phyloP scores from a whole-genome alignment of 2,888 invertebrate genomes.

The Oligia strigilis region DNA sequence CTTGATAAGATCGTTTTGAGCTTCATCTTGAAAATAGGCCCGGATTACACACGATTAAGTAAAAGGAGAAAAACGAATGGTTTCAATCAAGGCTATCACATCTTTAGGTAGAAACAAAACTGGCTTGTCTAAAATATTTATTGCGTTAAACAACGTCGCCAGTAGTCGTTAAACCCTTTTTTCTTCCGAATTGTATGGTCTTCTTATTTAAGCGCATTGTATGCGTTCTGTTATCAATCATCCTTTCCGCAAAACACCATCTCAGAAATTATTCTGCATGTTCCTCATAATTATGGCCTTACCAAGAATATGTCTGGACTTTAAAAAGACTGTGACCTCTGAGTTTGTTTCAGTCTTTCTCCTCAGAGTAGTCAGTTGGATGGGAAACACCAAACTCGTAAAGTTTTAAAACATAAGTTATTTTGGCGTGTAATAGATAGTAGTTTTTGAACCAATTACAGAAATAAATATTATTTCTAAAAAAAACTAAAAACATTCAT shows the following conservation, averaged over 20 bases:
- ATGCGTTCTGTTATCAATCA: not conserved
- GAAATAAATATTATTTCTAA: not conserved
- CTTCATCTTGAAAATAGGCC: constrained; percentile 19
- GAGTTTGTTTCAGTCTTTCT: not conserved
- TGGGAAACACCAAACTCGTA: not conserved
- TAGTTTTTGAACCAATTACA: not conserved
- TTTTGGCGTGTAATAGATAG: not conserved
- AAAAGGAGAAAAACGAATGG: not conserved
- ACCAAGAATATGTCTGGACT: not conserved
- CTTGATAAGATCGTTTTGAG: constrained; percentile 14
- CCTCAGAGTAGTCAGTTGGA: not conserved
- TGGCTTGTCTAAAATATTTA: not conserved
- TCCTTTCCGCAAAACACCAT: not conserved
- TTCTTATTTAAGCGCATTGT: not conserved
- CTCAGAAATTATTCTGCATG: not conserved
- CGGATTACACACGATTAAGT: not conserved
- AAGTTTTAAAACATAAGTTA: not conserved
- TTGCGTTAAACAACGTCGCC: not conserved
- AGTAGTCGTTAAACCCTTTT: not conserved
- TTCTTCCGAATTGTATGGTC: not conserved
- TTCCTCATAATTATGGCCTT: not conserved
- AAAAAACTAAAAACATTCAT: not conserved
- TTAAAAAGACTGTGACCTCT: not conserved
- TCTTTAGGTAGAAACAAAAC: not conserved
- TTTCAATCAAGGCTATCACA: not conserved